phyloP scores from a whole-genome alignment of 2,113 vertebrate species.

The Todiramphus saurophagus region DNA sequence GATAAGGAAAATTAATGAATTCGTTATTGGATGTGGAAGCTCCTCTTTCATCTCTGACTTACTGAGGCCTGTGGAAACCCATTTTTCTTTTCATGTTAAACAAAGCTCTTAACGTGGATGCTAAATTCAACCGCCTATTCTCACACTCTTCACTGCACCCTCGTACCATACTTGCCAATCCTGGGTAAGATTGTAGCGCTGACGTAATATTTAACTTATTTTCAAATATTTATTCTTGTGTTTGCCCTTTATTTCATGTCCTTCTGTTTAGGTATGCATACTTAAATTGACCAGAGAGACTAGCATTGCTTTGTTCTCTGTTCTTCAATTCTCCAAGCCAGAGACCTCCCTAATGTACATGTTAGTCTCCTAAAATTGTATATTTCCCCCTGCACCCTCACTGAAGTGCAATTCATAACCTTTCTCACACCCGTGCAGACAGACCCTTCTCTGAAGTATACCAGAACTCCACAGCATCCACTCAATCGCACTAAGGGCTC shows the following conservation, averaged over 20 bases:
- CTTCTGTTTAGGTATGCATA: not conserved
- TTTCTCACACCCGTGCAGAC: not conserved
- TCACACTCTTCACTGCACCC: not conserved
- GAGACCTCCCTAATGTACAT: not conserved
- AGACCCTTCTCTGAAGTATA: not conserved
- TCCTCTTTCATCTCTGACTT: not conserved
- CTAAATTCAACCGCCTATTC: not conserved
- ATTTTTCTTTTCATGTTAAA: not conserved
- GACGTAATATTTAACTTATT: not conserved
- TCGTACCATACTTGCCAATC: not conserved
- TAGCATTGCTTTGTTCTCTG: not conserved
- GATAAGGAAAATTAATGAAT: conserved; percentile 20
- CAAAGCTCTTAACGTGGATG: not conserved
- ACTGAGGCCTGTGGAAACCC: not conserved
- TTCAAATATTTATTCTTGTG: not conserved
- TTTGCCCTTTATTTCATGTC: not conserved
- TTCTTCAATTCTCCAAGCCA: not conserved
- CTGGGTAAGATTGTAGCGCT: not conserved
- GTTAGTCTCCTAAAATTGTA: not conserved
- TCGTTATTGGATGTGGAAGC: not conserved
- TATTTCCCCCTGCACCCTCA: not conserved
- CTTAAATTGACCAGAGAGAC: not conserved
- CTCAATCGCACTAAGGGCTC: not conserved
- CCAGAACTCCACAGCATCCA: not conserved
- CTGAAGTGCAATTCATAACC: not conserved